Conservation (phyloP, 2,797 vertebrate genomes). For the Eleutherodactylus coqui region DNA sequence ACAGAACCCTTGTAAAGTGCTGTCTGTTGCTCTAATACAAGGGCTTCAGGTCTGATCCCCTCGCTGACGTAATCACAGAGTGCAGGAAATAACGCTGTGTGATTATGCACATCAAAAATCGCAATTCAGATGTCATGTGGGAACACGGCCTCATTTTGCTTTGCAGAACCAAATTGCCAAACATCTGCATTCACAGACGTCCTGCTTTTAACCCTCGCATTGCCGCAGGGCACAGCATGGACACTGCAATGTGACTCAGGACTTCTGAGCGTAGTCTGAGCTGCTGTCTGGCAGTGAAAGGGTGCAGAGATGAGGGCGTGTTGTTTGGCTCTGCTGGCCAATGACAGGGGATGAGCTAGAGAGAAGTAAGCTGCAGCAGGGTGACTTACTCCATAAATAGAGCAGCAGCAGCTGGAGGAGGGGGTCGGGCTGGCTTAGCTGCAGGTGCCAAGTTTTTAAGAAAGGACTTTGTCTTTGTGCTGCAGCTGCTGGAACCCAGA, state of each 20-base stretch:
- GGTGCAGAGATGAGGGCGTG: constrained; percentile 22
- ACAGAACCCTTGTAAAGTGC: too few species aligned
- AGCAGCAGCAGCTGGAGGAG: constrained; percentile 23
- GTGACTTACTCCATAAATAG: constrained; percentile 51
- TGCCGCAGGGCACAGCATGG: background rate
- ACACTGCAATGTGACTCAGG: background rate
- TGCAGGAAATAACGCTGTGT: too few species aligned
- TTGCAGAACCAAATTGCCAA: background rate
- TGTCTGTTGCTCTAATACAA: too few species aligned
- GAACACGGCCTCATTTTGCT: too few species aligned
- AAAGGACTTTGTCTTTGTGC: constrained; percentile 3
- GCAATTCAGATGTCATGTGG: too few species aligned
- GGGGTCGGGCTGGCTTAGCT: background rate
- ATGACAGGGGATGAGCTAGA: constrained; percentile 11
- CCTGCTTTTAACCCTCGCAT: background rate
- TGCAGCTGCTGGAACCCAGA: constrained; percentile 10
- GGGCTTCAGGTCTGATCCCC: too few species aligned
- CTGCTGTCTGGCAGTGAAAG: background rate
- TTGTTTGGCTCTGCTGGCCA: background rate
- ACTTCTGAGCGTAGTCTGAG: background rate
- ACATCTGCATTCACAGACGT: background rate
- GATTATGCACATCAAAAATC: too few species aligned
- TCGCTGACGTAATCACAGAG: too few species aligned
- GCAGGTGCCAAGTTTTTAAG: constrained; percentile 18
- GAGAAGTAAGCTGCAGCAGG: background rate